Evolutionary conservation across 2,113 vertebrate genomes (phyloP).

Genomic region (Heliornis fulica): DNA sequence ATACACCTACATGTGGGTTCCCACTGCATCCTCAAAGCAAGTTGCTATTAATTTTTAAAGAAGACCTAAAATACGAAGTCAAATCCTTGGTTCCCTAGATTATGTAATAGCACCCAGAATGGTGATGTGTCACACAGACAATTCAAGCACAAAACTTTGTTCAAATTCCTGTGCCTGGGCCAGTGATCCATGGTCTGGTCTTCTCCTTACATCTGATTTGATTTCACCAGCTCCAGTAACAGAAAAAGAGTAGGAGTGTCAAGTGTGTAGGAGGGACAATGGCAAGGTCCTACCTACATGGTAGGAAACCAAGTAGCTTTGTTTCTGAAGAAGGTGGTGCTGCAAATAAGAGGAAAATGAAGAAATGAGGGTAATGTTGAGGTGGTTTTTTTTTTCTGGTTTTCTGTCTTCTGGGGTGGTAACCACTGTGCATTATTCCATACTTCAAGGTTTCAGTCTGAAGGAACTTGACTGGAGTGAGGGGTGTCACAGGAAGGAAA

Average conservation of each 20-base stretch:
- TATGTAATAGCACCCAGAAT: neutral
- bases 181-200: neutral
- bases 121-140: neutral
- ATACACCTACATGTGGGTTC: neutral
- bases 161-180: neutral
- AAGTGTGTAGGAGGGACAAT: neutral
- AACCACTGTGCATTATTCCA: fast-evolving
- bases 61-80: neutral
- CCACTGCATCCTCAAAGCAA: neutral
- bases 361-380: neutral
- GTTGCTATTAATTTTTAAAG: neutral
- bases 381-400: neutral
- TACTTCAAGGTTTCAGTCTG: neutral
- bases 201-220: neutral
- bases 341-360: neutral
- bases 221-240: neutral
- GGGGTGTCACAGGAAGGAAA: neutral
- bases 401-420: neutral
- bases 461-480: neutral
- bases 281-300: neutral
- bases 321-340: neutral
- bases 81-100: neutral
- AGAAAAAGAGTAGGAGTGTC: neutral
- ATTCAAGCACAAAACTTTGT: neutral
- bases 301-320: neutral